Evolutionary conservation across 2,888 invertebrate genomes (phyloP).

Genomic region (Acronicta aceris): DNA sequence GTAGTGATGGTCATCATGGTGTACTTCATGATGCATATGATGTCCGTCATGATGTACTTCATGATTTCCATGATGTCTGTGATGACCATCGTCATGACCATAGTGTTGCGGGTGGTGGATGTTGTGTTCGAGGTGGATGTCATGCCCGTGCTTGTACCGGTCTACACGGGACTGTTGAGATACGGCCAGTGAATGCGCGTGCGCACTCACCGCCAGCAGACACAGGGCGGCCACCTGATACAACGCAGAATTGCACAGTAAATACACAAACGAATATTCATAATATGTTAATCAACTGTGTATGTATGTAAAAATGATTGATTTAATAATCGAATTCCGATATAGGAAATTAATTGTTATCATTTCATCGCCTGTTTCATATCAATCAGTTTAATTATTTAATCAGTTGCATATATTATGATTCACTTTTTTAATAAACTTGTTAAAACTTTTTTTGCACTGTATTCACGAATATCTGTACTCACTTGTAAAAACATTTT

Average conservation of each 20-base stretch:
- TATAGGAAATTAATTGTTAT: conserved; percentile 34
- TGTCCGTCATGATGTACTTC: conserved; percentile 18
- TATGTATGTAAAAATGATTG: conserved; percentile 33
- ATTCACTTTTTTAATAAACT: background rate
- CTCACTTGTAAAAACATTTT: conserved; percentile 76
- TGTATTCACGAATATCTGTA: conserved; percentile 26
- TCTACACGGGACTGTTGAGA: conserved; percentile 70
- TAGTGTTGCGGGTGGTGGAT: conserved; percentile 53
- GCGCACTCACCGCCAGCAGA: conserved; percentile 63
- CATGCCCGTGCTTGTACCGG: conserved; percentile 54
- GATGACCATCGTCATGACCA: conserved; percentile 35
- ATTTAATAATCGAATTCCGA: conserved; percentile 29
- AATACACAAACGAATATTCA: conserved; percentile 31
- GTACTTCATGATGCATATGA: conserved; percentile 6
- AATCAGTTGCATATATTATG: conserved; percentile 6
- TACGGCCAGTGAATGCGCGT: conserved; percentile 67
- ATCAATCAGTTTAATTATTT: conserved; percentile 1
- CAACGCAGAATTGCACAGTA: conserved; percentile 4
- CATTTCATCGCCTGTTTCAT: conserved; percentile 37
- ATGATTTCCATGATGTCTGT: conserved; percentile 16
- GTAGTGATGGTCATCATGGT: conserved; percentile 45
- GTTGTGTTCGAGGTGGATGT: conserved; percentile 52
- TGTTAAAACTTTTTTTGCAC: background rate
- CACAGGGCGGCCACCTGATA: conserved; percentile 66
- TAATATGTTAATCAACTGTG: conserved; percentile 38